A percentile compares a stretch with the other conserved stretches of the same genome.
phyloP scores from a whole-genome alignment of 2,797 vertebrate species.

The Antennarius maculatus region DNA sequence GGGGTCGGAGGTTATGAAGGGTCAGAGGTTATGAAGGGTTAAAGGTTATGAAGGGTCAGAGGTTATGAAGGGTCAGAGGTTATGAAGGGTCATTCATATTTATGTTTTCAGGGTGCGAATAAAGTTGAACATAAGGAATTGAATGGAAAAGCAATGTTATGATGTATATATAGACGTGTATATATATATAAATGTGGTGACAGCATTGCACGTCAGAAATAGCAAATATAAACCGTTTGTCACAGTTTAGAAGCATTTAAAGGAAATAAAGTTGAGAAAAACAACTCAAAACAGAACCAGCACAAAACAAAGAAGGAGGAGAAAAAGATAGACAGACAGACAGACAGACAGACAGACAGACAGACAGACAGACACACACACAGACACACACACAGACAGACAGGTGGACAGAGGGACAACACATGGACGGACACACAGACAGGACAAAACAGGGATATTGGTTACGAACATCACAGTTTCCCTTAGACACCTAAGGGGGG shows the following conservation, averaged over 20 bases:
- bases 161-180: conserved; percentile 37
- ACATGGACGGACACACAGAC: conserved; percentile 76
- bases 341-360: conserved; percentile 66
- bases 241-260: conserved; percentile 66
- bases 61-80: not conserved
- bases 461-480: conserved; percentile 81
- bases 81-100: conserved; percentile 29
- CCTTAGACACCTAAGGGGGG: conserved; percentile 52
- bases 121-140: conserved; percentile 5
- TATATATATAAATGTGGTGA: conserved; percentile 45
- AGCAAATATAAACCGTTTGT: conserved; percentile 65
- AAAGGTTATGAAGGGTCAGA: too few relatives aligned
- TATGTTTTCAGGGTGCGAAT: conserved; percentile 19
- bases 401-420: conserved; percentile 55
- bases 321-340: conserved; percentile 54
- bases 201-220: conserved; percentile 60
- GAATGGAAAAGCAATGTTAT: conserved; percentile 20
- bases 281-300: conserved; percentile 52
- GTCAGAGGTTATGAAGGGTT: too few relatives aligned
- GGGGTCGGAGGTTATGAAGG: too few relatives aligned
- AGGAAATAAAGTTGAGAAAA: conserved; percentile 57
- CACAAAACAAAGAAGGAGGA: conserved; percentile 65
- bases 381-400: conserved; percentile 72
- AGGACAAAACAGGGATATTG: conserved; percentile 84
- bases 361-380: conserved; percentile 68